These are phyloP conservation scores for Corythoichthys intestinalis DNA, from an alignment of 2,113 vertebrate genomes.

Conservation along the genomic window DNA sequence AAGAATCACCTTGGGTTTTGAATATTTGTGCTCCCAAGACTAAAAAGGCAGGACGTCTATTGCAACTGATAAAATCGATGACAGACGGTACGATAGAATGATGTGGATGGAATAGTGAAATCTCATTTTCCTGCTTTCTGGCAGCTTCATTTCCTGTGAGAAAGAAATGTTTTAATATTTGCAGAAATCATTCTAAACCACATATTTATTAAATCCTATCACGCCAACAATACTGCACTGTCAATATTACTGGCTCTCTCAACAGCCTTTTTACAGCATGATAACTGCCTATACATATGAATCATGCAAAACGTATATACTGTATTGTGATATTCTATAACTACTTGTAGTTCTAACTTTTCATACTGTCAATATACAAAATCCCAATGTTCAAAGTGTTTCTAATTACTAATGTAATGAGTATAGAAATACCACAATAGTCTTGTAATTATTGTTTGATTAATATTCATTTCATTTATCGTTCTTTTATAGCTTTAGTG, in stretches of 20 bases:
- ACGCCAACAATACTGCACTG: conserved; percentile 16
- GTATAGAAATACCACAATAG: not conserved
- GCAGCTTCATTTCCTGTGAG: conserved; percentile 65
- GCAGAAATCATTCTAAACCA: conserved; percentile 41
- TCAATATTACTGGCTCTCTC: conserved; percentile 42
- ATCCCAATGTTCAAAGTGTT: not conserved
- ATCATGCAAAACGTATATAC: conserved; percentile 1
- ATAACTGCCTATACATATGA: conserved; percentile 18
- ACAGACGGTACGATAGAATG: not conserved
- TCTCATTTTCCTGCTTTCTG: conserved; percentile 47
- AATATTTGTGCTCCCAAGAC: not conserved
- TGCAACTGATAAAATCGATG: conserved; percentile 25
- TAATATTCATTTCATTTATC: not conserved
- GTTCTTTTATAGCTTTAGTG: not conserved
- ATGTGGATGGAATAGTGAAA: conserved; percentile 29
- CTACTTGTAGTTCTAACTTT: not conserved
- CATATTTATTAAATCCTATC: conserved; percentile 51
- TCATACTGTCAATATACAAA: too few relatives aligned
- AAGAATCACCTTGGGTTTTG: conserved; percentile 41
- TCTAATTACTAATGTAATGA: not conserved
- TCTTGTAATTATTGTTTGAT: not conserved
- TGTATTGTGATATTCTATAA: not conserved
- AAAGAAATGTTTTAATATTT: conserved; percentile 56
- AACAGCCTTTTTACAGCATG: conserved; percentile 13
- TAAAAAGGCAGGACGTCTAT: not conserved